Evolutionary conservation across 2,113 vertebrate species (phyloP), one percentile per base, ranked within the genome.

Genomic region (Petrocephalus zakoni): DNA sequence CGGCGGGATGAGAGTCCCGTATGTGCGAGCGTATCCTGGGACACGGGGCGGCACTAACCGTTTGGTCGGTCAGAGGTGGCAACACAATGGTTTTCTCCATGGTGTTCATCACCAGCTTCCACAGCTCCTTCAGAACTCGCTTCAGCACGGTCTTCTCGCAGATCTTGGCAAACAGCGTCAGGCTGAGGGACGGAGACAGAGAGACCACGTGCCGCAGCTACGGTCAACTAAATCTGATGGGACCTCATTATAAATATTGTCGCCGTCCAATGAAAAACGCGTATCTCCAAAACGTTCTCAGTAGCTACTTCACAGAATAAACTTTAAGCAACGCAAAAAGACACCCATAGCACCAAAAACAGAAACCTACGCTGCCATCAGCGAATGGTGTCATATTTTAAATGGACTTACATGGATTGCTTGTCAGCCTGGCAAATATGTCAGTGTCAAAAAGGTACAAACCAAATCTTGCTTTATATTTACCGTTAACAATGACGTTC

Each of bases 61-160:
- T 99, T 95, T 99, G 98, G 95, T 99, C 98, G 0, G 97, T 99
- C 89, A 99, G 96, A 0, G 98, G 98, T 0, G 98, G 98, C 88
- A 99, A 95, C 9, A 99, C 98, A 0, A 99, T 98, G 34, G 97
- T 99, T 94, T 97, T 99, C 94, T 99, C 98, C 98, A 99, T 99
- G 4, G 97, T 99, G 95, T 99, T 99, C 98, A 99, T 99, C 89
- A 99, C 98, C 91, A 99, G 97, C 92, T 98, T 99, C 98, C 98
- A 99, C 56, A 99, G 94, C 92, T 99, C 98, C 95, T 99, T 99
- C 93, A 99, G 92, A 90, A 99, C 98, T 0, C 98, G 96, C 91
- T 99, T 99, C 95, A 99, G 95, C 89, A 99, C 98, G 0, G 98
- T 99, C 96, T 99, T 99, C 96, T 99, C 98, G 0, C 98, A 99